A percentile compares a stretch with the other conserved stretches of the same genome.
phyloP scores from a whole-genome alignment of 2,113 vertebrate species.

The Centrocercus urophasianus region DNA sequence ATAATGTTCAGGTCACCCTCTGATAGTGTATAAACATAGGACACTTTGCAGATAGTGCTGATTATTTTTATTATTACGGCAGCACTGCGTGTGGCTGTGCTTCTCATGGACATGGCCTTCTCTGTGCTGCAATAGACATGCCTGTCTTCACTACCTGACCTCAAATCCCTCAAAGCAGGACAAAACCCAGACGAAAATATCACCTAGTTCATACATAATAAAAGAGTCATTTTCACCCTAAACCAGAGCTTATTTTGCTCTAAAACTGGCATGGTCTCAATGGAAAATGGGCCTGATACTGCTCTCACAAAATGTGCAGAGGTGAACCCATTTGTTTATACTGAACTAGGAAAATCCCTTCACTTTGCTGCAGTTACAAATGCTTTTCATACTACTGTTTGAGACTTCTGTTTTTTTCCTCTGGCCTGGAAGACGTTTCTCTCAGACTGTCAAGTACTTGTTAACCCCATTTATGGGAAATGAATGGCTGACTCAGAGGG shows the following conservation, averaged over 20 bases:
- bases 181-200: constrained; percentile 53
- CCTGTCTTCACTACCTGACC: neutral
- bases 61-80: too few species aligned
- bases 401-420: constrained; percentile 56
- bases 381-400: constrained; percentile 60
- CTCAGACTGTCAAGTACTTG: constrained; percentile 16
- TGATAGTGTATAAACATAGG: too few species aligned
- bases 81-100: fast-evolving
- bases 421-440: constrained; percentile 19
- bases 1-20: neutral
- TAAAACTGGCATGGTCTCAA: neutral
- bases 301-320: constrained; percentile 41
- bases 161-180: constrained; percentile 1
- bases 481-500: constrained; percentile 55
- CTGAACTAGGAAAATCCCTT: constrained; percentile 57
- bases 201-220: constrained; percentile 63
- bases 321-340: constrained; percentile 26
- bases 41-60: too few species aligned
- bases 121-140: fast-evolving
- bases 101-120: fast-evolving
- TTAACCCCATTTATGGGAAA: constrained; percentile 56
- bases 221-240: constrained; percentile 62
- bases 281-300: constrained; percentile 48
- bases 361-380: constrained; percentile 58
- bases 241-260: constrained; percentile 21